Evolutionary conservation across 92 coral and sea anemone species (phyloP).

Genomic region (Heteractis magnifica): DNA sequence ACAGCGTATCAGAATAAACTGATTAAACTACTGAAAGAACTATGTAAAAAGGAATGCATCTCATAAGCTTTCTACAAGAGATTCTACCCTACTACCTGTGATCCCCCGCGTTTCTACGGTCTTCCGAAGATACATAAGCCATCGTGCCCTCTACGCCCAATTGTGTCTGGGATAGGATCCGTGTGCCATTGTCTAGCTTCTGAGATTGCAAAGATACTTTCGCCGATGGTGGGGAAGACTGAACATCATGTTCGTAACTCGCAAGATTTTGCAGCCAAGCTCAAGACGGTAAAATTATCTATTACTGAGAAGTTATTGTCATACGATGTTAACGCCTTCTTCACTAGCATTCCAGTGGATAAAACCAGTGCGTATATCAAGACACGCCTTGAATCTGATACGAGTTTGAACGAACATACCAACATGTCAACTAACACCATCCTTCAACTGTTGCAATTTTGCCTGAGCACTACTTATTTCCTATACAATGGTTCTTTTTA

Average conservation of each 20-base stretch:
- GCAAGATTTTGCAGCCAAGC: too few species aligned
- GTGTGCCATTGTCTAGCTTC: too few species aligned
- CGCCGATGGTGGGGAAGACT: too few species aligned
- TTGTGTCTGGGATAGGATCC: neutral
- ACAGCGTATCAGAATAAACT: constrained; percentile 16
- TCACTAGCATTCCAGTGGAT: too few species aligned
- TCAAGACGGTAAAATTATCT: too few species aligned
- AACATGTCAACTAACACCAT: neutral
- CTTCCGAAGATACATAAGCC: constrained; percentile 5
- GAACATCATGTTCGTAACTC: too few species aligned
- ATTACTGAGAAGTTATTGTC: too few species aligned
- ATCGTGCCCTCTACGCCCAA: constrained; percentile 12
- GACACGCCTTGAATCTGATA: too few species aligned
- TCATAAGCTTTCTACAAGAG: neutral
- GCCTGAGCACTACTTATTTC: constrained; percentile 24
- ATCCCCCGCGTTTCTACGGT: constrained; percentile 17
- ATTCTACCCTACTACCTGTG: constrained; percentile 10
- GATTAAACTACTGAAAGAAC: neutral
- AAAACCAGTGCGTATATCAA: too few species aligned
- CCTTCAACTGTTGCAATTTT: neutral
- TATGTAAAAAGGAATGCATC: neutral
- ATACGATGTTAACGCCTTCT: too few species aligned
- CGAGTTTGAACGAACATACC: too few species aligned
- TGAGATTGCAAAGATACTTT: too few species aligned
- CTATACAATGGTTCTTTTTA: constrained; percentile 10